phyloP scores from a whole-genome alignment of 2,113 vertebrate genomes.

The Aegotheles bennettii region DNA sequence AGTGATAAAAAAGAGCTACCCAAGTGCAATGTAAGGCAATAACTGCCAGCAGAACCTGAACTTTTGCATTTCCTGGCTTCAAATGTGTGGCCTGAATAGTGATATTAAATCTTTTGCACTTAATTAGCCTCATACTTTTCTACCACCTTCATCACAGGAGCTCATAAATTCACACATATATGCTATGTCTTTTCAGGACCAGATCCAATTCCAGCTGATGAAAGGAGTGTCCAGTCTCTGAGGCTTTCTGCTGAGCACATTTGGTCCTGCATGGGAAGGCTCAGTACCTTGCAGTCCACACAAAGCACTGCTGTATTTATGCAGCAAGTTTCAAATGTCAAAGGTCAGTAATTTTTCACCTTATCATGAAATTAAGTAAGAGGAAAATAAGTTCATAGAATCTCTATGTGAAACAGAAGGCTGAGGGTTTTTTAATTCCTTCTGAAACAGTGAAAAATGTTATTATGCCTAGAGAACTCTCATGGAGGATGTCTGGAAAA shows the following conservation, averaged over 20 bases:
- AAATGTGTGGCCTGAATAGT: background rate
- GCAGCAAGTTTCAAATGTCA: background rate
- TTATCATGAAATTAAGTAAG: background rate
- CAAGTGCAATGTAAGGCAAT: background rate
- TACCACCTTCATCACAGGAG: background rate
- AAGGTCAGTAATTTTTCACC: background rate
- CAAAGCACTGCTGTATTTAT: background rate
- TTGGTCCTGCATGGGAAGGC: background rate
- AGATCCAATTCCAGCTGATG: background rate
- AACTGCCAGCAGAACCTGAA: background rate
- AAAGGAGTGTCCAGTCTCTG: background rate
- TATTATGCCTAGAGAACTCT: background rate
- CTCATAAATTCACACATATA: background rate
- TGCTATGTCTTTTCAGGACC: background rate
- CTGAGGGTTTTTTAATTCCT: background rate
- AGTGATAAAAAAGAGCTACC: background rate
- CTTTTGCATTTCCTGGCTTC: slow-evolving; percentile 54
- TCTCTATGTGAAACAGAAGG: background rate
- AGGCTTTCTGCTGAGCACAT: background rate
- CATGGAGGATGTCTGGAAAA: background rate
- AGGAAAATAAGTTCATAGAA: background rate
- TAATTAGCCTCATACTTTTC: background rate
- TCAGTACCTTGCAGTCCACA: background rate
- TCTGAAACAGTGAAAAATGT: background rate
- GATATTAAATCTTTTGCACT: background rate